These are phyloP conservation scores for Hybognathus amarus DNA, from an alignment of 2,797 vertebrate species.

Conservation along the genomic window DNA sequence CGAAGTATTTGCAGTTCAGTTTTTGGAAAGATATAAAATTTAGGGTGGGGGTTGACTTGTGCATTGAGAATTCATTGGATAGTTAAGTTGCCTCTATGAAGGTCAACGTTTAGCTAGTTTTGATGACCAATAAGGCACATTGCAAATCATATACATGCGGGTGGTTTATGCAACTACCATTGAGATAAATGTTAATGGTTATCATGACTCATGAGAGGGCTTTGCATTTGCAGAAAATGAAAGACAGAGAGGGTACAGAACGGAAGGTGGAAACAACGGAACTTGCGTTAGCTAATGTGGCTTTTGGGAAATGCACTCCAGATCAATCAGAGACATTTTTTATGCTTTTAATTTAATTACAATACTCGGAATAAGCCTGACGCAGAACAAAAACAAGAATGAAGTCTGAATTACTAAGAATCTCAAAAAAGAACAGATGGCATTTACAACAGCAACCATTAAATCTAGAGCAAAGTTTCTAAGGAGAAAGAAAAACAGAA, in stretches of 20 bases:
- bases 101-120: neutral
- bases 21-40: neutral
- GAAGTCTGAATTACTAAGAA: neutral
- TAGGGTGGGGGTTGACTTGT: neutral
- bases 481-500: constrained; percentile 32
- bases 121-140: neutral
- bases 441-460: constrained; percentile 14
- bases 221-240: neutral
- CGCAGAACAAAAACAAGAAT: neutral
- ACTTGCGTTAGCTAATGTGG: neutral
- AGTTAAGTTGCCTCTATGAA: neutral
- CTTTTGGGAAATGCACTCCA: neutral
- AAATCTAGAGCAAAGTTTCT: constrained; percentile 24
- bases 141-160: neutral
- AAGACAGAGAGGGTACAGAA: neutral
- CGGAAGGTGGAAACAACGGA: no score
- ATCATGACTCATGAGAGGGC: neutral
- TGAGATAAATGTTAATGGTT: neutral
- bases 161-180: neutral
- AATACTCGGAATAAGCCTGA: neutral
- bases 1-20: neutral
- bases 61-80: neutral
- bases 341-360: neutral
- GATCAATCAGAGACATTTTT: neutral
- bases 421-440: constrained; percentile 20